These are phyloP conservation scores for Coenonympha glycerion DNA, from an alignment of 2,888 invertebrate genomes.

Conservation along the genomic window DNA sequence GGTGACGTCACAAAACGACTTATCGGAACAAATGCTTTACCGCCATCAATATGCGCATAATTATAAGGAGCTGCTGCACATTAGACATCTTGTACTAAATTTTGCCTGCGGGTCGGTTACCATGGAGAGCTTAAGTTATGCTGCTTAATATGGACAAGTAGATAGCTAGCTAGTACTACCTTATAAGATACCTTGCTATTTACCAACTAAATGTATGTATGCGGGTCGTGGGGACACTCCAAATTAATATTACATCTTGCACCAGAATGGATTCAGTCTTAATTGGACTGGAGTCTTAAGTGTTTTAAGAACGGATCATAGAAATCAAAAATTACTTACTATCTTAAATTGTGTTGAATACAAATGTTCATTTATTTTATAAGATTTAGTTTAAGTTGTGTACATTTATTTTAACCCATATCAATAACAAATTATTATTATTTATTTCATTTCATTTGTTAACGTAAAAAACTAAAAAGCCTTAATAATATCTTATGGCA, in stretches of 20 bases:
- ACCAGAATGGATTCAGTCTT: not conserved
- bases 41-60: too few species aligned
- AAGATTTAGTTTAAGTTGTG: too few species aligned
- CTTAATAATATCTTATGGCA: not conserved
- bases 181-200: constrained; percentile 5
- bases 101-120: constrained; percentile 6
- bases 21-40: too few species aligned
- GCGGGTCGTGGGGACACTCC: not conserved
- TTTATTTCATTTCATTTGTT: too few species aligned
- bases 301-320: not conserved
- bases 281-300: not conserved
- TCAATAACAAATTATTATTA: too few species aligned
- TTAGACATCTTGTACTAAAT: constrained; percentile 2
- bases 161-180: not conserved
- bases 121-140: constrained; percentile 8
- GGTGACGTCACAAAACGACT: too few species aligned
- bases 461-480: too few species aligned
- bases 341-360: too few species aligned
- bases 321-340: not conserved
- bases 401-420: too few species aligned
- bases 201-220: not conserved
- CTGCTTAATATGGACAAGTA: constrained; percentile 7
- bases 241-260: constrained; percentile 1
- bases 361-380: too few species aligned
- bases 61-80: too few species aligned